A percentile compares a stretch with the other conserved stretches of the same genome.
These are phyloP conservation scores for Aldrovandia affinis DNA, from an alignment of 2,797 vertebrate genomes.

Conservation along the genomic window DNA sequence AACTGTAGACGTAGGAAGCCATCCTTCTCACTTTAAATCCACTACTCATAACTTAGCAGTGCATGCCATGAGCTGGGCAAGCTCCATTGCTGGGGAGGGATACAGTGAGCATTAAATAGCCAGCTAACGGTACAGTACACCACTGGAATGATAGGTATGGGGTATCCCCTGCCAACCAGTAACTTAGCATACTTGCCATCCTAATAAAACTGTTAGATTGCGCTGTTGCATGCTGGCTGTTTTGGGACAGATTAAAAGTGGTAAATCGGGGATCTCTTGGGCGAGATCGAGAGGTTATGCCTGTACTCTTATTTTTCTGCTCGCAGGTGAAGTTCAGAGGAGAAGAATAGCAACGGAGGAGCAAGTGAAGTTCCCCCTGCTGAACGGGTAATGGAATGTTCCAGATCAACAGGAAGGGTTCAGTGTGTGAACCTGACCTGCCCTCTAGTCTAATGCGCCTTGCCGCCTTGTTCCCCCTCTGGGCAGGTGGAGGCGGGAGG, in stretches of 20 bases:
- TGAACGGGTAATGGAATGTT: constrained; percentile 81
- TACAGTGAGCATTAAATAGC: no score
- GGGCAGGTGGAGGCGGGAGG: constrained; percentile 89
- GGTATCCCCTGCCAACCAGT: no score
- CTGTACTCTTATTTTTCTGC: constrained; percentile 33
- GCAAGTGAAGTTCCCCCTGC: constrained; percentile 89
- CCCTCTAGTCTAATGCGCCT: not conserved
- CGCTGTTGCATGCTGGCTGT: not conserved
- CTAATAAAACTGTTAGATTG: no score
- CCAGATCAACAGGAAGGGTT: not conserved
- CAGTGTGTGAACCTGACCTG: not conserved
- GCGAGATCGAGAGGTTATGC: not conserved
- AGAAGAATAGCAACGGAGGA: constrained; percentile 90
- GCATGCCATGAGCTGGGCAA: no score
- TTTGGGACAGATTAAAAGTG: not conserved
- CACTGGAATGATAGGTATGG: no score
- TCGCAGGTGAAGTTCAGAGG: constrained; percentile 79
- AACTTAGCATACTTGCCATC: no score
- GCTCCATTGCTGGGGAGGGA: no score
- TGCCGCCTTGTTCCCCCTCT: not conserved
- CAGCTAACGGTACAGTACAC: no score
- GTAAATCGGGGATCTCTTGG: not conserved
- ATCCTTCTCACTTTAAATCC: no score
- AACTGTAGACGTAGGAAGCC: no score
- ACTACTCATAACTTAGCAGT: no score